These are phyloP conservation scores for Acrobasis suavella DNA, from an alignment of 2,888 invertebrate species.

Conservation along the genomic window DNA sequence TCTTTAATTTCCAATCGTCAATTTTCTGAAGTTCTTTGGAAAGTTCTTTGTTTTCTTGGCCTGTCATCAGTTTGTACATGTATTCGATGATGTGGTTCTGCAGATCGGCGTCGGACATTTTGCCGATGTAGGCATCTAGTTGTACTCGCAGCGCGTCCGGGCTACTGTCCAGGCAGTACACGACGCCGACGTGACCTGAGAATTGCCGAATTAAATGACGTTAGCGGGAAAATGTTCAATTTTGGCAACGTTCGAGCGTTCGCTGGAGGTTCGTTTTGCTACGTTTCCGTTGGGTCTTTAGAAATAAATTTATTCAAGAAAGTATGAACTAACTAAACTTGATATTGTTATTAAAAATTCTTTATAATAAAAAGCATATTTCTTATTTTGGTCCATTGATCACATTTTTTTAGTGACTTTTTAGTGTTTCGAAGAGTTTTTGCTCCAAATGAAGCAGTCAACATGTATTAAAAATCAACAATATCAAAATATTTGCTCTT, in stretches of 20 bases:
- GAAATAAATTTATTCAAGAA: neutral
- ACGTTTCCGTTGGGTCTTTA: neutral
- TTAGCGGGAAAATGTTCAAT: conserved; percentile 22
- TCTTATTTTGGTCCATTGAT: too few species aligned
- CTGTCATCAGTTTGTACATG: conserved; percentile 41
- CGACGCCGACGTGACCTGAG: conserved; percentile 51
- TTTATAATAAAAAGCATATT: too few species aligned
- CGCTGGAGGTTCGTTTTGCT: neutral
- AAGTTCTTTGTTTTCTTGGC: conserved; percentile 31
- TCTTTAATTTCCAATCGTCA: conserved; percentile 41
- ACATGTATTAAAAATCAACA: too few species aligned
- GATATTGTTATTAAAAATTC: too few species aligned
- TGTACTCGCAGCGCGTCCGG: conserved; percentile 49
- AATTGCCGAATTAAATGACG: conserved; percentile 24
- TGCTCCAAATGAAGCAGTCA: too few species aligned
- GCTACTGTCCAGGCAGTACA: conserved; percentile 57
- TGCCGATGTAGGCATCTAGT: conserved; percentile 45
- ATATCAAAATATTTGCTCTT: too few species aligned
- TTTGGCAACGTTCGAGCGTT: conserved; percentile 9
- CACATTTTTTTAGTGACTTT: neutral
- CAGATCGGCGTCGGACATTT: conserved; percentile 39
- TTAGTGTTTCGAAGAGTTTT: too few species aligned
- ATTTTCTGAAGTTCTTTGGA: conserved; percentile 34
- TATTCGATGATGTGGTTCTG: conserved; percentile 45
- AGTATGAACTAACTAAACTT: neutral